A percentile compares a stretch with the other conserved stretches of the same genome.
phyloP scores from a whole-genome alignment of 2,888 invertebrate genomes.

The Gastrophysa polygoni region DNA sequence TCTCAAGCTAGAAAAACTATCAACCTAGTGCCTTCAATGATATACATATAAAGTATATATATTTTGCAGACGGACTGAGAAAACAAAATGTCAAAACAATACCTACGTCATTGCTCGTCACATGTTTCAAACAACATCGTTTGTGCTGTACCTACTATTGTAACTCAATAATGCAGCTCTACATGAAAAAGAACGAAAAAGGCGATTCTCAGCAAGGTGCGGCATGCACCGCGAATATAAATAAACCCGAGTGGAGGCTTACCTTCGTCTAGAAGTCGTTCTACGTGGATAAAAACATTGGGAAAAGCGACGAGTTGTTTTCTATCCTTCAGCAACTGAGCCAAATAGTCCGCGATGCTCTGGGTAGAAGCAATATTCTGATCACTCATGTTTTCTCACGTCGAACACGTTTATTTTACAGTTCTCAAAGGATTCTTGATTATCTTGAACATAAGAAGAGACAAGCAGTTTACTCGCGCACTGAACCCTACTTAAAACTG shows the following conservation, averaged over 20 bases:
- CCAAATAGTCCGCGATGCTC: constrained; percentile 99
- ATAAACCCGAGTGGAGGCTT: constrained; percentile 44
- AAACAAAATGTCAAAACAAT: constrained; percentile 30
- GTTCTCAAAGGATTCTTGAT: constrained; percentile 31
- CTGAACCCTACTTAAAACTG: constrained; percentile 34
- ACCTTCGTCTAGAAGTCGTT: constrained; percentile 99
- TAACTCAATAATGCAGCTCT: constrained; percentile 32
- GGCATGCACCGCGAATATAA: constrained; percentile 15
- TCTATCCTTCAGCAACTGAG: constrained; percentile 99
- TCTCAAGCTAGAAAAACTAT: neutral
- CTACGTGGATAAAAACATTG: constrained; percentile 99
- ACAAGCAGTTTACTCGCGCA: constrained; percentile 33
- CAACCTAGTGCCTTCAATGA: too few relatives aligned
- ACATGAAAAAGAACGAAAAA: constrained; percentile 21
- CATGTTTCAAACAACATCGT: constrained; percentile 41
- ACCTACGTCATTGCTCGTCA: constrained; percentile 48
- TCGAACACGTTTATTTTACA: constrained; percentile 23
- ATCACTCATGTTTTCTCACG: constrained; percentile 54
- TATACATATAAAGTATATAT: neutral
- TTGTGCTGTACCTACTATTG: constrained; percentile 36
- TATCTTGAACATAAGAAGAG: constrained; percentile 31
- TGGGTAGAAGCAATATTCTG: constrained; percentile 72
- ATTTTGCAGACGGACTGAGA: constrained; percentile 3
- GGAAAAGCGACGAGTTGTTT: constrained; percentile 99
- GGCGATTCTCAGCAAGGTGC: constrained; percentile 10